These are phyloP conservation scores for Silurus aristotelis DNA, from an alignment of 2,797 vertebrate genomes.

Conservation along the genomic window DNA sequence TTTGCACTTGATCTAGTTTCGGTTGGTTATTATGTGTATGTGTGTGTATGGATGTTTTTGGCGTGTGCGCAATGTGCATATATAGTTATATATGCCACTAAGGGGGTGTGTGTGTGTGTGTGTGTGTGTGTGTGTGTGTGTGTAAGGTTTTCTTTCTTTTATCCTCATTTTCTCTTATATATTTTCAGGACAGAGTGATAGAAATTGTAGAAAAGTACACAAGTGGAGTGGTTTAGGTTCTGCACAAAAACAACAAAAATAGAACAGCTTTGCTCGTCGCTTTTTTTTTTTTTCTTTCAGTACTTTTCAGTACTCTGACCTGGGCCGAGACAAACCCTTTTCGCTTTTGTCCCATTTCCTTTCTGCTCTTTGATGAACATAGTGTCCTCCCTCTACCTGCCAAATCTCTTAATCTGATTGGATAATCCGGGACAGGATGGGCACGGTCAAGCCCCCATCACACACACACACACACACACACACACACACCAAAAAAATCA, in stretches of 20 bases:
- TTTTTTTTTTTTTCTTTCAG: neutral
- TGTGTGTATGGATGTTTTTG: slow-evolving; percentile 9
- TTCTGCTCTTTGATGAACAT: slow-evolving; percentile 1
- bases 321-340: neutral
- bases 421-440: slow-evolving; percentile 73
- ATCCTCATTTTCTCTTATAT: slow-evolving; percentile 27
- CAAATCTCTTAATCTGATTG: slow-evolving; percentile 79
- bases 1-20: slow-evolving; percentile 64
- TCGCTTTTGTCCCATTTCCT: neutral
- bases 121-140: slow-evolving; percentile 30
- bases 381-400: slow-evolving; percentile 56
- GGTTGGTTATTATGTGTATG: slow-evolving; percentile 31
- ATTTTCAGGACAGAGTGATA: neutral
- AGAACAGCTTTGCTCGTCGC: neutral
- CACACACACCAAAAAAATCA: too few relatives aligned
- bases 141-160: slow-evolving; percentile 9
- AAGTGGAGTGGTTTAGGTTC: neutral
- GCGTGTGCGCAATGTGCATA: slow-evolving; percentile 17
- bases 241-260: neutral
- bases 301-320: neutral
- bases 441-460: slow-evolving; percentile 61
- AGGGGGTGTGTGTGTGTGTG: slow-evolving; percentile 21
- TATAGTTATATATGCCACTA: neutral
- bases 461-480: too few relatives aligned
- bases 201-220: neutral